Conservation (phyloP, 2,888 invertebrate species). For the Mythimna vitellina region DNA sequence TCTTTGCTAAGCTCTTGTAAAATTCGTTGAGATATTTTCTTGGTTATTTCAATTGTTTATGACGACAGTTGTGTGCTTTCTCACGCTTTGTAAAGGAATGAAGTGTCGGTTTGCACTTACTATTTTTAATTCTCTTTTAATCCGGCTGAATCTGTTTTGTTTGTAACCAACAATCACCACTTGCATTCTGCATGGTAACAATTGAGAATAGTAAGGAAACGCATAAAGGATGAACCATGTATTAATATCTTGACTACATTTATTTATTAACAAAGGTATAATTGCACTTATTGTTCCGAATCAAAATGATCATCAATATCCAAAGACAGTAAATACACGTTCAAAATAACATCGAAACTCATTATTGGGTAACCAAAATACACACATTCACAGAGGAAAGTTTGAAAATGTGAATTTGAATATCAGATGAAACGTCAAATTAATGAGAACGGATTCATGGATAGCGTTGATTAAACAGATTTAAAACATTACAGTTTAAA, state of each 20-base stretch:
- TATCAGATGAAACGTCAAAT: conserved; percentile 51
- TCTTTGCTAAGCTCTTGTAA: conserved; percentile 29
- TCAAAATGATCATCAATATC: conserved; percentile 1
- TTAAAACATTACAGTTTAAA: conserved; percentile 51
- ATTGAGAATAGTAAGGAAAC: neutral
- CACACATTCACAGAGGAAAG: conserved; percentile 20
- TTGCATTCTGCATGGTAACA: neutral
- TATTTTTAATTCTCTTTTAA: conserved; percentile 28
- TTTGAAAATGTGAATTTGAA: conserved; percentile 41
- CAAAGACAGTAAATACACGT: conserved; percentile 8
- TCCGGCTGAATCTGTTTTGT: conserved; percentile 29
- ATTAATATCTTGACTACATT: neutral
- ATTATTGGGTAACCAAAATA: conserved; percentile 27
- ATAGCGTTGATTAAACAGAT: conserved; percentile 57
- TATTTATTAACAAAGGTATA: neutral
- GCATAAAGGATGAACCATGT: neutral
- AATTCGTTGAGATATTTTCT: conserved; percentile 21
- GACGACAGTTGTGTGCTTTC: conserved; percentile 33
- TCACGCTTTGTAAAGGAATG: conserved; percentile 22
- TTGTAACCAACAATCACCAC: conserved; percentile 13
- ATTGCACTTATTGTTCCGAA: neutral
- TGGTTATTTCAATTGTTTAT: conserved; percentile 16
- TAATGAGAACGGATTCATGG: conserved; percentile 35
- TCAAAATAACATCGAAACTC: conserved; percentile 21
- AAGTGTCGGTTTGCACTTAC: conserved; percentile 33